Base-by-base conservation (phyloP, 2,797 vertebrate genomes). In the Loriculus beryllinus region DNA sequence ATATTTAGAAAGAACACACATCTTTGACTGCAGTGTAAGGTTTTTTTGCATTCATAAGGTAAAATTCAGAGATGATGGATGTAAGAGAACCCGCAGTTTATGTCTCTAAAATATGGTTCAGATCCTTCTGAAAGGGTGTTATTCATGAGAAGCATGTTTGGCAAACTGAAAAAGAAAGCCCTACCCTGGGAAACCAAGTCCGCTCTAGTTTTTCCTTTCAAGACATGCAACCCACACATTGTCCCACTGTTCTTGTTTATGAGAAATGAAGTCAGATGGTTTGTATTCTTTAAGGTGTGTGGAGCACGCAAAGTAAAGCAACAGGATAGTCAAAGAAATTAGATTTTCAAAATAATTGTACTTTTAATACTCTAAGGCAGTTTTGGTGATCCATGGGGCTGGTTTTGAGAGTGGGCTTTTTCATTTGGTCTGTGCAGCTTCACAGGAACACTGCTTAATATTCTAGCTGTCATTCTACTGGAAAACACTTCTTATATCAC, bases 271-370 rank as follows among this genome's bases (percentile, higher is more conserved):
- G 70, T 59, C 67, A 84, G 67, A 81, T 37, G 21, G 70, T 69
- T 96, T 93, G 31, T 95, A 88, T 92, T 74, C 59, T 84, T 83
- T 59, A 59, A 94, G 70, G 80, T 93, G 63, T 35, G 33, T 28
- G 26, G 82, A 88, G 51, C 54, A 76, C 37, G 65, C 12, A 18
- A 68, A 86, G 29, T 68, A 80, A 89, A 92, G 72, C 49, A 82
- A 69, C 28, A 19, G 29, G 70, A 75, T 4, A 65, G 49, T 65
- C 65, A 45, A 63, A 70, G 40, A 65, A 83, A 57, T 49, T 3
- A 64, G 18, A 76, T 82, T 86, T 88, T 59, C 8, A 51, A 64
- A 82, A 70, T 64, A 43, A 51, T 92, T 83, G 81, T 5, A 33
- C 22, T 91, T 85, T 43, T 45, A 59, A 39, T 52, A 54, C 35